Conservation (phyloP, 2,888 invertebrate species). For the Drosophila cognata region DNA sequence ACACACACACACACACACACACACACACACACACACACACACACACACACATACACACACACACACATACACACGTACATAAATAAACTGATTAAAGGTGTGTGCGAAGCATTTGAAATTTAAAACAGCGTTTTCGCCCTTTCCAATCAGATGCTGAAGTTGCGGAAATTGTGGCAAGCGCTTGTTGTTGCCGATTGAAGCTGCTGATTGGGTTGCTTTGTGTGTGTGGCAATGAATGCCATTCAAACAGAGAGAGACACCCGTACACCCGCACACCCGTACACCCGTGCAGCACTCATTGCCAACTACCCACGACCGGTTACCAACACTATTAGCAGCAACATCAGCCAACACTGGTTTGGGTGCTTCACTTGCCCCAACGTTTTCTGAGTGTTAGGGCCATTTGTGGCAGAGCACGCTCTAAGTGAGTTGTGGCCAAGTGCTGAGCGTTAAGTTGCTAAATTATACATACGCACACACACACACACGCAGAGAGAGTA, state of each 20-base stretch:
- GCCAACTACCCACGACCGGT: neutral
- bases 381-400: slow-evolving; percentile 46
- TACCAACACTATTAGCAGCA: slow-evolving; percentile 18
- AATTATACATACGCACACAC: slow-evolving; percentile 51
- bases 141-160: slow-evolving; percentile 61
- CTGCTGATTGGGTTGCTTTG: slow-evolving; percentile 65
- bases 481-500: neutral
- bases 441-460: slow-evolving; percentile 55
- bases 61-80: slow-evolving; percentile 4
- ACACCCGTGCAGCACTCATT: neutral
- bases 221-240: slow-evolving; percentile 42
- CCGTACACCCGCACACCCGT: neutral
- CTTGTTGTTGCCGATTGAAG: slow-evolving; percentile 58
- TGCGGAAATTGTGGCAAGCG: slow-evolving; percentile 72
- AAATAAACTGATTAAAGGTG: slow-evolving; percentile 67
- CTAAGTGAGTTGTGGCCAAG: slow-evolving; percentile 76
- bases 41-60: slow-evolving; percentile 10
- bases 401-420: slow-evolving; percentile 67
- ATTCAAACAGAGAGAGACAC: slow-evolving; percentile 24
- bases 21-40: slow-evolving; percentile 33
- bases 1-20: slow-evolving; percentile 36
- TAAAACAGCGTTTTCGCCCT: slow-evolving; percentile 47
- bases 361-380: slow-evolving; percentile 11
- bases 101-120: slow-evolving; percentile 61
- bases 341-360: slow-evolving; percentile 17